Conservation (phyloP, 1,140 invertebrate genomes). For the Melanaphis sacchari region DNA sequence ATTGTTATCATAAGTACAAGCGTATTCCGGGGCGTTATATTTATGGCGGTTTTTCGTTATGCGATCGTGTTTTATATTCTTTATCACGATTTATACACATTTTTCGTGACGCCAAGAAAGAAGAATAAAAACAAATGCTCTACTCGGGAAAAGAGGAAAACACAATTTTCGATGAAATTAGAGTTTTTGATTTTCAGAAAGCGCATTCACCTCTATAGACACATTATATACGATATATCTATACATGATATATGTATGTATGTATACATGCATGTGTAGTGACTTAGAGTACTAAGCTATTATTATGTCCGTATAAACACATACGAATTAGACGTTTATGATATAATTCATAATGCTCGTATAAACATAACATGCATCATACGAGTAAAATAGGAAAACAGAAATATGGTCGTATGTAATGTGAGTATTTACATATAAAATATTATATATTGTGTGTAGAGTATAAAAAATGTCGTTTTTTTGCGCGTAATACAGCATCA, state of each 20-base stretch:
- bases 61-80: not conserved
- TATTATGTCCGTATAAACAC: not conserved
- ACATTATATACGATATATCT: no score
- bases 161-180: not conserved
- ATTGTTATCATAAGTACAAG: not conserved
- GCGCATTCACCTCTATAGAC: not conserved
- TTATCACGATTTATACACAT: slow-evolving; percentile 25
- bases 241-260: not conserved
- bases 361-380: not conserved
- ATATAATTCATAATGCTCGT: not conserved
- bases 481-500: not conserved
- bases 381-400: not conserved
- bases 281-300: not conserved
- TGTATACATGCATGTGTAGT: not conserved
- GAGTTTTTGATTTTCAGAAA: not conserved
- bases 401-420: not conserved
- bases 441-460: not conserved
- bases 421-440: not conserved
- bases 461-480: not conserved
- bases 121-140: not conserved
- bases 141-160: not conserved
- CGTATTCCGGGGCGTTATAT: not conserved
- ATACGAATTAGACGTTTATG: not conserved
- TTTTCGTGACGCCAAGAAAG: not conserved
- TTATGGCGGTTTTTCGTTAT: not conserved